These are phyloP conservation scores for Andrena cerasifolii DNA, from an alignment of 1,140 invertebrate species.

Conservation along the genomic window DNA sequence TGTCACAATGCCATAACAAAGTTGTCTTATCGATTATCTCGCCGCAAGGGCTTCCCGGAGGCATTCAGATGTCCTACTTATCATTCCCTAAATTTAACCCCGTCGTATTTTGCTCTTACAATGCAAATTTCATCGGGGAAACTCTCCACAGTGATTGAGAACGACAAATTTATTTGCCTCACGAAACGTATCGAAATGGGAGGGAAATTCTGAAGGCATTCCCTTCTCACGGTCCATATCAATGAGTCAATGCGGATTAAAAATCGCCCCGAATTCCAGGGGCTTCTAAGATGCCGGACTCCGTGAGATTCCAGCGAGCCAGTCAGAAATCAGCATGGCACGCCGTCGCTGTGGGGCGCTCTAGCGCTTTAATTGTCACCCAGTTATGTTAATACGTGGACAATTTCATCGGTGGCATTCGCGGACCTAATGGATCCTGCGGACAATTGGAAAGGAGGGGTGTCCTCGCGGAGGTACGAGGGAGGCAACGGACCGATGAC, in stretches of 20 bases:
- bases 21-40: too few species aligned
- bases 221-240: background rate
- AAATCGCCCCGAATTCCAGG: conserved; percentile 31
- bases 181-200: conserved; percentile 15
- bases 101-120: too few species aligned
- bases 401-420: conserved; percentile 64
- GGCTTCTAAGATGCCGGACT: conserved; percentile 18
- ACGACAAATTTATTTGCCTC: background rate
- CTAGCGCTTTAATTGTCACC: conserved; percentile 61
- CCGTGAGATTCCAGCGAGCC: conserved; percentile 27
- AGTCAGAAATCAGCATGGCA: conserved; percentile 30
- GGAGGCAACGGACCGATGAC: conserved; percentile 59
- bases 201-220: background rate
- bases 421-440: conserved; percentile 66
- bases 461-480: conserved; percentile 26
- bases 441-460: conserved; percentile 63
- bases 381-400: conserved; percentile 71
- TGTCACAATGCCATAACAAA: too few species aligned
- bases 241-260: conserved; percentile 39
- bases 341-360: background rate
- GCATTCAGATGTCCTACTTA: too few species aligned
- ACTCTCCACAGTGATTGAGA: too few species aligned
- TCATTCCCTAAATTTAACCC: too few species aligned
- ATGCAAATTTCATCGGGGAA: too few species aligned
- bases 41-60: too few species aligned